Evolutionary conservation across 1,140 invertebrate species (phyloP), one percentile per base, ranked within the genome.

Genomic region (Drosophila punjabiensis): DNA sequence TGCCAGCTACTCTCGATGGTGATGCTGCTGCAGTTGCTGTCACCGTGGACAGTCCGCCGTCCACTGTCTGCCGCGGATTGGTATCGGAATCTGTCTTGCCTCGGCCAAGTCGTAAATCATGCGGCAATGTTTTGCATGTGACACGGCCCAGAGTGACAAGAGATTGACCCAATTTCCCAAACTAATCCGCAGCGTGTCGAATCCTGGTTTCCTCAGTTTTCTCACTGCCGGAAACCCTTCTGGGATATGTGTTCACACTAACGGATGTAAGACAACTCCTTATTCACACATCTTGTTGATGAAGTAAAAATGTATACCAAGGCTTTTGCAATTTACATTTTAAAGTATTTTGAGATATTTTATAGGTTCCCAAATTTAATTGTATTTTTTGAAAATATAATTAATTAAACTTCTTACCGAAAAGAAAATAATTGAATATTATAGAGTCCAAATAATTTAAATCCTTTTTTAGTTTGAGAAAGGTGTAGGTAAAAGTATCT

Each of bases 41-140:
- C 45, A 39, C 13, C 7, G 32, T 55, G 18, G 52, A 55, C 30
- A 14, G 52, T 2, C 33, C 33, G 24, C 18, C 24, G 53, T 56
- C 33, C 33, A 37, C 18, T 37, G 53, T 56, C 53, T 18, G 2
- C 8, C 33, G 33, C 33, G 55, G 20, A 16, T 24, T 2, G 53
- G 53, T 56, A 56, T 56, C 20, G 55, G 55, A 37, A 56, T 56
- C 55, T 18, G 55, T 63, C 73, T 56, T 67, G 69, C 81, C 81
- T 47, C 43, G 24, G 16, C 35, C 28, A 33, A 64, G 79, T 86
- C 82, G 75, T 86, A 86, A 86, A 86, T 86, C 82, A 86, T 82
- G 10, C 35, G 39, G 48, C 65, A 61, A 69, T 71, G 79, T 82
- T 84, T 86, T 86, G 79, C 82, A 86, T 86, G 79, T 86, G 69